Base-by-base conservation (phyloP, 2,113 vertebrate genomes). In the Engraulis encrasicolus region DNA sequence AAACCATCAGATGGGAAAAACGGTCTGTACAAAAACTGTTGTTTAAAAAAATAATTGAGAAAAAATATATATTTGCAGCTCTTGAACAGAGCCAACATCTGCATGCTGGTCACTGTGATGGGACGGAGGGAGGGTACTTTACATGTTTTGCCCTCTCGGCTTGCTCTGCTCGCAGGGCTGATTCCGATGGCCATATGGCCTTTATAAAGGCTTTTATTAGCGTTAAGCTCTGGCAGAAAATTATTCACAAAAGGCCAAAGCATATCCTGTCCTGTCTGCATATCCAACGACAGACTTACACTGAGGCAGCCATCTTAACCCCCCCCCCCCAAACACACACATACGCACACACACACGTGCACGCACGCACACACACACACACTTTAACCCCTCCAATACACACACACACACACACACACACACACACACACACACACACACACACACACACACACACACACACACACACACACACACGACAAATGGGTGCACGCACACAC, bases 201-300 rank as follows among this genome's bases (percentile, higher is more conserved):
- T 14, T 74, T 31, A 74, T 34, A 34, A 11, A 36, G 23, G 27
- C 66, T 74, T 74, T 74, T 34, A 74, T 27, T 31, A 31, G 58
- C 12, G 23, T 31, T 74, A 36, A 74, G 66, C 31, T 74, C 31
- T 4, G 1, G 12, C 31, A 74, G 27, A 74, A 74, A 74, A 74
- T 74, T 27, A 74, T 34, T 31, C 2, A 71, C 61, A 74, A 74
- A n/a, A 74, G 66, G 66, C 66, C 66, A 74, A 74, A 74, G 66
- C 66, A 74, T 74, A 36, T 74, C 66, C 11, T 27, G 11, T 14
- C 15, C 15, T n/a, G n/a, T n/a, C n/a, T n/a, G n/a, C n/a, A n/a
- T n/a, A n/a, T n/a, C 2, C 66, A 17, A 74, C 23, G 31, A 74
- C 66, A 74, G 61, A 31, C 66, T 34, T 31, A 34, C 6, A 66